Base-by-base conservation (phyloP, 2,797 vertebrate genomes). In the Philypnodon macrostomus region DNA sequence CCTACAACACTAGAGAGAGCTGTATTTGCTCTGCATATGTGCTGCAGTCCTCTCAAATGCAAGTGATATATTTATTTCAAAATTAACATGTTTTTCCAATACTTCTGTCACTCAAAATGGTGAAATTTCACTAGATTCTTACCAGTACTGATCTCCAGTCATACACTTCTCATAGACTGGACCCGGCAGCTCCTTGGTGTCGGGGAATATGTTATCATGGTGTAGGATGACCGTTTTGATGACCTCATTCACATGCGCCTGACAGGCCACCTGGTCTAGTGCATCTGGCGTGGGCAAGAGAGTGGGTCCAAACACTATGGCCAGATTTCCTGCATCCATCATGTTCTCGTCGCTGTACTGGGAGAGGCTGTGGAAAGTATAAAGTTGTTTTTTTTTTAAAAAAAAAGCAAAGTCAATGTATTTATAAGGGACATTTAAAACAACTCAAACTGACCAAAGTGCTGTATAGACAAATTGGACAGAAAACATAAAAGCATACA, bases 331-430 rank as follows among this genome's bases (percentile, higher is more conserved):
- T 0, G 96, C 93, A 67, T 99, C 97, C 97, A 99, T 99, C 97
- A 99, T 99, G 86, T 99, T 99, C 84, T 99, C 97, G 12, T 99
- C 97, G 6, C 92, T 98, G 90, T 98, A 99, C 82, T 99, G 95
- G 23, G 97, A 99, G 47, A 98, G 91, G 70, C 97, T 99, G 75
- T 0, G 4, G 26, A 7, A 23, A 39, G 19, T 14, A n/a, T 0
- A 4, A 3, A 35, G n/a, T n/a, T n/a, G n/a, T n/a, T n/a, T n/a
- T n/a, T n/a, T n/a, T n/a, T n/a, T n/a, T n/a, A 14, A 12, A 14
- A 33, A 2, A 14, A 2, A 5, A 33, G 11, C 12, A 5, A 33
- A 33, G 6, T 33, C 31, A 33, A 7, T n/a, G n/a, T n/a, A n/a
- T n/a, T n/a, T n/a, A n/a, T n/a, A n/a, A n/a, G n/a, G n/a, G n/a